A percentile compares a stretch with the other conserved stretches of the same genome.
phyloP scores from a whole-genome alignment of 2,888 invertebrate genomes.

The Polietes domitor region DNA sequence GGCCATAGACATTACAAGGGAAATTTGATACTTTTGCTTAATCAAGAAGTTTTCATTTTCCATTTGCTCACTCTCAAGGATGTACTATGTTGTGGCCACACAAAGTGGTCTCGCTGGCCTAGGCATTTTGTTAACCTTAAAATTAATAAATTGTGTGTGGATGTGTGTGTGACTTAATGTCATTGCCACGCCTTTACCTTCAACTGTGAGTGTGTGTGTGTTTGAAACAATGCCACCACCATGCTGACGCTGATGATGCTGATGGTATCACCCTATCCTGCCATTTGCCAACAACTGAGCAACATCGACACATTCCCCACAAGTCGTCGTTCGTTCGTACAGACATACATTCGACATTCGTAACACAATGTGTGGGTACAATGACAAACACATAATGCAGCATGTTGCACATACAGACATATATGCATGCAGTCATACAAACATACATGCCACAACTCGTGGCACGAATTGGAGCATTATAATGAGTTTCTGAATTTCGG shows the following conservation, averaged over 20 bases:
- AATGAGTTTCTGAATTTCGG: no score
- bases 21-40: background rate
- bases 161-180: no score
- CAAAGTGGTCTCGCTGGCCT: background rate
- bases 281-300: background rate
- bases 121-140: background rate
- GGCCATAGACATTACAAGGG: background rate
- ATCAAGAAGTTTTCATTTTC: background rate
- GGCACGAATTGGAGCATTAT: no score
- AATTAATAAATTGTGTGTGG: conserved; percentile 21
- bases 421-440: no score
- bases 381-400: no score
- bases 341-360: background rate
- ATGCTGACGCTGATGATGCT: background rate
- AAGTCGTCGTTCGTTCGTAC: background rate
- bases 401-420: no score
- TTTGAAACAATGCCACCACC: background rate
- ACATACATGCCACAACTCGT: no score
- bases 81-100: no score
- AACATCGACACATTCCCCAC: conserved; percentile 20
- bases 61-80: background rate
- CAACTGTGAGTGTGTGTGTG: background rate
- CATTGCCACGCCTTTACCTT: conserved; percentile 56
- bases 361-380: background rate
- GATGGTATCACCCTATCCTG: background rate